phyloP scores from a whole-genome alignment of 2,113 vertebrate genomes.

The Chionis minor region DNA sequence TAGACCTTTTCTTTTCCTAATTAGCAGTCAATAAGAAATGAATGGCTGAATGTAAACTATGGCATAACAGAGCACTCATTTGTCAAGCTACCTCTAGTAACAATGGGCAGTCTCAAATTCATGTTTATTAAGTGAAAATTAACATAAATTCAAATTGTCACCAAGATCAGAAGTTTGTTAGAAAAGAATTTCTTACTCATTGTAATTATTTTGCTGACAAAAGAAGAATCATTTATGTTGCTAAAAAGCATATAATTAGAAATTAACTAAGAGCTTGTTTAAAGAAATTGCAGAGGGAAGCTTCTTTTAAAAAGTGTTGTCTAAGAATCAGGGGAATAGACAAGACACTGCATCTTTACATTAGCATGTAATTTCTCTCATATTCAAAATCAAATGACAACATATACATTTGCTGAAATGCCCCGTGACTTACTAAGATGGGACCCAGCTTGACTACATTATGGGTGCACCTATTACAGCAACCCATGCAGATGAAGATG shows the following conservation, averaged over 20 bases:
- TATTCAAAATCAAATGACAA: not conserved
- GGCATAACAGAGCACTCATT: not conserved
- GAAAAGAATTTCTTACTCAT: not conserved
- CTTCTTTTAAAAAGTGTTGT: not conserved
- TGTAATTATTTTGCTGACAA: not conserved
- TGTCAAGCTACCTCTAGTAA: not conserved
- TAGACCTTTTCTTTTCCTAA: not conserved
- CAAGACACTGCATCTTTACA: not conserved
- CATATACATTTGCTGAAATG: not conserved
- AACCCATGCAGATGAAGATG: not conserved
- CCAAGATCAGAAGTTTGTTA: not conserved
- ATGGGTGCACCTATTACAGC: not conserved
- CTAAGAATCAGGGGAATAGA: not conserved
- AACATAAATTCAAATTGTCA: not conserved
- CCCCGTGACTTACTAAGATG: not conserved
- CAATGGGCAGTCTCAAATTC: not conserved
- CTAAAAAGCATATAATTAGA: not conserved
- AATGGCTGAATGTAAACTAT: not conserved
- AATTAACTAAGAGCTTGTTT: not conserved
- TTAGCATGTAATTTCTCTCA: not conserved
- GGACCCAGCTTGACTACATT: not conserved
- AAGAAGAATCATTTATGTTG: not conserved
- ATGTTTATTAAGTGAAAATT: not conserved
- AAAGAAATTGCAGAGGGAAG: not conserved
- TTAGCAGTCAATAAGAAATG: not conserved